Evolutionary conservation across 1,140 invertebrate genomes (phyloP).

Genomic region (Tetragnatha versicolor): DNA sequence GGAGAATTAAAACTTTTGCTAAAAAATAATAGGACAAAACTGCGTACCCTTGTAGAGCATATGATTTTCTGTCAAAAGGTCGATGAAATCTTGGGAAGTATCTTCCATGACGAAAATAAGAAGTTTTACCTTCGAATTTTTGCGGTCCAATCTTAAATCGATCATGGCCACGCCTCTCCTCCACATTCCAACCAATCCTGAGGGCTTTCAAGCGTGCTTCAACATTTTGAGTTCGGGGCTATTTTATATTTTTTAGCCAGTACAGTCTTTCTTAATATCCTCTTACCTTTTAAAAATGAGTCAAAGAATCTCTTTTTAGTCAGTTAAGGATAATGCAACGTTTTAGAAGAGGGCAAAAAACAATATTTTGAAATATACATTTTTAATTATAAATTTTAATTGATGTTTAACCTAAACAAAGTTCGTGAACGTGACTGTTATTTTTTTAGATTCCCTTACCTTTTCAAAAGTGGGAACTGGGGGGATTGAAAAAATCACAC

Average conservation of each 20-base stretch:
- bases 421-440: neutral
- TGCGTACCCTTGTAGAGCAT: slow-evolving; percentile 13
- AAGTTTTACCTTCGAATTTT: neutral
- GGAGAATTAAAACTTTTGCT: too few relatives aligned
- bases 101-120: neutral
- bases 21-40: too few relatives aligned
- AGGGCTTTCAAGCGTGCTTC: neutral
- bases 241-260: too few relatives aligned
- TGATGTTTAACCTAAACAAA: neutral
- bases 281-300: too few relatives aligned
- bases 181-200: neutral
- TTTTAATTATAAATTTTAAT: neutral
- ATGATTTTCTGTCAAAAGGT: neutral
- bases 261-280: too few relatives aligned
- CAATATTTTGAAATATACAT: neutral
- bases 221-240: too few relatives aligned
- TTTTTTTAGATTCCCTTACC: neutral
- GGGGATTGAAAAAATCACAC: neutral
- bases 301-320: too few relatives aligned
- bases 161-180: slow-evolving; percentile 6
- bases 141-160: slow-evolving; percentile 7
- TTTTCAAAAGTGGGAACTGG: neutral
- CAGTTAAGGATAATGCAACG: too few relatives aligned
- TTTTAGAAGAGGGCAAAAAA: too few relatives aligned
- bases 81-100: neutral